Base-by-base conservation (phyloP, 2,113 vertebrate species). In the Eupsittula cactorum region DNA sequence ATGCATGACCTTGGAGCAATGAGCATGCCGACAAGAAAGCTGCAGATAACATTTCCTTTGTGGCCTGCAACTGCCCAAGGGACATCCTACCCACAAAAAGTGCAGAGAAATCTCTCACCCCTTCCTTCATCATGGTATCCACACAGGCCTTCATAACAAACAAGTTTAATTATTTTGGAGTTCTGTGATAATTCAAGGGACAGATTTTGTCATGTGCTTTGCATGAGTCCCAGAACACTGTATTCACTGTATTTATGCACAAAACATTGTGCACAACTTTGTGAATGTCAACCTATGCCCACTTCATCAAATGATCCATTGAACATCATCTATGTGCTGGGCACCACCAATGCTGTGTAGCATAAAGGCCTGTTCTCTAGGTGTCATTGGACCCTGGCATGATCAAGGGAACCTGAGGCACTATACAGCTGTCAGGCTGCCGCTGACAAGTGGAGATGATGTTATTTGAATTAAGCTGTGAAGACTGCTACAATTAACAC, bases 301-400 rank as follows among this genome's bases (percentile, higher is more conserved):
- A 33, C 53, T 49, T 74, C 60, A 50, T 63, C 47, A 80, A 68
- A 37, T 1, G 3, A 42, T 42, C 53, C 68, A 63, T 8, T 49
- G 74, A 88, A 25, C 7, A 39, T 41, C n/a, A 41, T 16, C 31
- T 62, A 4, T 17, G 11, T 57, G 23, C 15, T 37, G 55, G 41
- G 10, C 55, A 44, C 27, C 19, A 55, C 23, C 13, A 18, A 23
- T 0, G 1, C 10, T 52, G 14, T 27, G 50, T 16, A 82, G 44
- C 18, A n/a, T 24, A 64, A 77, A 65, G 24, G 9, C 16, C 47
- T 69, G 0, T 62, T 86, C 19, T 74, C 33, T 49, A 49, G 42
- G 10, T 41, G 24, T 21, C 1, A 0, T 23, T 71, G 50, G 13
- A 39, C 24, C 1, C 1, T 46, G 33, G 14, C 16, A 50, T 0